Evolutionary conservation across 2,797 vertebrate genomes (phyloP), one percentile per base, ranked within the genome.

Genomic region (Saxicola maurus): DNA sequence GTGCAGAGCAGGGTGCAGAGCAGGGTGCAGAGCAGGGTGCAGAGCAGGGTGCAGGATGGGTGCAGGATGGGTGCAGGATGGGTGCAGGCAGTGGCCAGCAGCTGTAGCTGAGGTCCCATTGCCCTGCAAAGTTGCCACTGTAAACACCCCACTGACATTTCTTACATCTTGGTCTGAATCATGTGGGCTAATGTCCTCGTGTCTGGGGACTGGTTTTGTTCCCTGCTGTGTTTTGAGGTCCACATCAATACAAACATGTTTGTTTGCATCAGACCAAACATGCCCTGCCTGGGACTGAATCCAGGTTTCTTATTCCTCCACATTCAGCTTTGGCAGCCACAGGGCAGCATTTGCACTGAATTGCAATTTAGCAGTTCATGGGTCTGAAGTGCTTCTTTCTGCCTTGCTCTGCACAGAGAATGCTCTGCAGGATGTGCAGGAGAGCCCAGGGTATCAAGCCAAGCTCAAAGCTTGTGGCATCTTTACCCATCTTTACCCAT

Each of bases 181-280:
- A 15, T 33, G 37, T n/a, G 9, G 25, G 21, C 13, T 76, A 20
- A 62, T 14, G 11, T 43, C n/a, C 75, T 52, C 0, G 0, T 91
- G 60, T 17, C 11, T 55, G 48, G 25, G 17, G 42, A 48, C 40
- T 68, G 24, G 4, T 79, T 72, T 88, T 79, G 49, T 52, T 82
- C 82, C 48, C 75, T 48, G n/a, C 64, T 68, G 60, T 86, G 67
- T 76, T 87, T 90, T 82, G 84, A 91, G 56, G 48, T 79, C 48
- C 75, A 45, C 60, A 51, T 72, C 46, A 90, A 78, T 51, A 57
- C 69, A 86, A 84, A 68, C 59, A 65, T 55, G 43, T 84, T 94
- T 83, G 62, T 72, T 94, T 84, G 40, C 35, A 59, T 82, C 78
- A 79, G 31, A 72, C 53, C 56, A 82, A 89, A 90, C 40, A 76